Evolutionary conservation across 2,797 vertebrate genomes (phyloP).

Genomic region (Spinibarbus caldwelli): DNA sequence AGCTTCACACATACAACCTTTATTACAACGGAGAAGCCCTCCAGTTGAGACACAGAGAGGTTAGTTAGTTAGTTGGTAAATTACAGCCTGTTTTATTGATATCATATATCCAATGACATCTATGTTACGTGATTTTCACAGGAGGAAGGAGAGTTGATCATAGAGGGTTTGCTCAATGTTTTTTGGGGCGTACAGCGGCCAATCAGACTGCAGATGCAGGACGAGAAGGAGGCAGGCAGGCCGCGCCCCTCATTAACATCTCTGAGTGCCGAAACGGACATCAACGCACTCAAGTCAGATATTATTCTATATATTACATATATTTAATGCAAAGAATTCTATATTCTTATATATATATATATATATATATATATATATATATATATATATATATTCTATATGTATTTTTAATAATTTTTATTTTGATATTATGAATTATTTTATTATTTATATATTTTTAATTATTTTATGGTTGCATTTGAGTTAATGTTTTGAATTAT

Average conservation of each 20-base stretch:
- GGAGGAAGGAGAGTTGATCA: conserved; percentile 94
- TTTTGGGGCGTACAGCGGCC: conserved; percentile 94
- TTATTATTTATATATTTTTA: background rate
- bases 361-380: no score
- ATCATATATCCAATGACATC: background rate
- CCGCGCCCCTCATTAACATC: conserved; percentile 91
- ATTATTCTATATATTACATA: no score
- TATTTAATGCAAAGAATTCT: background rate
- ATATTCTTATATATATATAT: no score
- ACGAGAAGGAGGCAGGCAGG: conserved; percentile 90
- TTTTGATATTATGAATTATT: background rate
- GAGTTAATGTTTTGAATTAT: no score
- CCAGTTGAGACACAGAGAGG: conserved; percentile 94
- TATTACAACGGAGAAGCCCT: conserved; percentile 94
- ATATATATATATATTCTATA: no score
- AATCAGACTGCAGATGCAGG: conserved; percentile 98
- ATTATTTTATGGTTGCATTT: background rate
- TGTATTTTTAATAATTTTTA: no score
- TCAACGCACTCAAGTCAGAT: conserved; percentile 8
- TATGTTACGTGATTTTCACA: conserved; percentile 62
- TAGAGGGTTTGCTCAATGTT: conserved; percentile 96
- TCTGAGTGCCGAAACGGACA: background rate
- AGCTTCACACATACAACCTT: conserved; percentile 93
- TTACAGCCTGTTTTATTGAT: background rate
- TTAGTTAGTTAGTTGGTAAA: conserved; percentile 70